Base-by-base conservation (phyloP, 2,888 invertebrate species). In the Netelia melanura region DNA sequence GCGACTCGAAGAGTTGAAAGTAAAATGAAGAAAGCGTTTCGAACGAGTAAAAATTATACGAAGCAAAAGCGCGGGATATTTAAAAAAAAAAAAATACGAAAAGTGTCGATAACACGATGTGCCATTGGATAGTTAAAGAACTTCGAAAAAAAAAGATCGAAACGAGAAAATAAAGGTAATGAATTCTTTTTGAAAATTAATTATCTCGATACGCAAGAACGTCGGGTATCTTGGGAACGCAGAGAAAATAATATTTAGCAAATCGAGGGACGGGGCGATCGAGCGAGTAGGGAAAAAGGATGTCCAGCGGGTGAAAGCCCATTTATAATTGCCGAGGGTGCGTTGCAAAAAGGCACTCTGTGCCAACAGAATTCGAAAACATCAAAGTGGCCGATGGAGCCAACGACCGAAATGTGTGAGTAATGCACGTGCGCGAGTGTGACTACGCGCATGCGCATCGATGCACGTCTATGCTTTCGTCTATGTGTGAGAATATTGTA, bases 321-420 rank as follows among this genome's bases (percentile, higher is more conserved):
- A 74, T 74, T 74, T n/a, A 48, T 25, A 23, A 48, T 48, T 5
- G 14, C 61, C 48, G 62, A 21, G n/a, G 30, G 58, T n/a, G 44
- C 25, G 25, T 74, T 62, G 25, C 48, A 48, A 38, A 38, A 25
- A 62, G 61, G 23, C 62, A 74, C 62, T 25, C 48, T 25, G 74
- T 43, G 44, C 61, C 74, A 62, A 48, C 44, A 62, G 61, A 44
- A 48, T 44, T 64, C 21, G 56, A 56, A 56, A 76, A 76, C 54
- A 65, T 74, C 74, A 74, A 74, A 74, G 74, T 62, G 61, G 56
- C 48, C 14, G 52, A 76, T 21, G 52, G 21, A 65, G 25, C 17
- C 30, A 44, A 30, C 17, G 3, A 21, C 30, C 38, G 30, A 75
- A 48, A 11, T 52, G 30, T 54, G 64, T 1, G 44, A 8, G 68